Evolutionary conservation across 1,140 invertebrate genomes (phyloP).

Genomic region (Panagrolaimus sp.): DNA sequence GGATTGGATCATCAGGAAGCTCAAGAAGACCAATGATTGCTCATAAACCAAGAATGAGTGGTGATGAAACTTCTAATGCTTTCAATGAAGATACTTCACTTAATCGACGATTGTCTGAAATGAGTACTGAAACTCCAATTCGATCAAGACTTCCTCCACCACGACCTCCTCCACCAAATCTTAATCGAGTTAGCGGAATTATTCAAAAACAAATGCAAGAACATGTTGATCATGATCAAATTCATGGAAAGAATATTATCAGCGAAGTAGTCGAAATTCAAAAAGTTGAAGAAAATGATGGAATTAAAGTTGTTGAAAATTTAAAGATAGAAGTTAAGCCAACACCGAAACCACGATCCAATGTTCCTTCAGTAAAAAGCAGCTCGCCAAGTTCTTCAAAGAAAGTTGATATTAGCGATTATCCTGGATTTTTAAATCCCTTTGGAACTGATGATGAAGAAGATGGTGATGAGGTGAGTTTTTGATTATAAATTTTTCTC

Average conservation of each 20-base stretch:
- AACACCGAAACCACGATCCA: background rate
- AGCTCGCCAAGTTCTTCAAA: slow-evolving; percentile 5
- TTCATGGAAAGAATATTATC: too few relatives aligned
- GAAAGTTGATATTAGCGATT: slow-evolving; percentile 3
- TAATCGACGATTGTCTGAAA: background rate
- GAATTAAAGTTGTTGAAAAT: background rate
- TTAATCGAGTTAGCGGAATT: slow-evolving; percentile 6
- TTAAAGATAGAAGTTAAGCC: slow-evolving; percentile 9
- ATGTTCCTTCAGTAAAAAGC: background rate
- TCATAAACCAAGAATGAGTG: background rate
- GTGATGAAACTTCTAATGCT: background rate
- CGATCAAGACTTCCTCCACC: background rate
- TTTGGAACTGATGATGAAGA: slow-evolving; percentile 7
- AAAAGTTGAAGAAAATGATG: slow-evolving; percentile 7
- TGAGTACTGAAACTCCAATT: too few relatives aligned
- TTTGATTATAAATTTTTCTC: background rate
- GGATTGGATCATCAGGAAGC: background rate
- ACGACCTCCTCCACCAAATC: background rate
- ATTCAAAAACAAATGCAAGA: slow-evolving; percentile 1
- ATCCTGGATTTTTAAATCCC: slow-evolving; percentile 4
- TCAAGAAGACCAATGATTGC: background rate
- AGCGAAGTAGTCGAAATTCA: too few relatives aligned
- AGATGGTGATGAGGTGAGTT: background rate
- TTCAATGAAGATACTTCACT: background rate
- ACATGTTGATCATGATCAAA: background rate